Evolutionary conservation across 2,888 invertebrate genomes (phyloP), one percentile per base, ranked within the genome.

Genomic region (Isotomurus palustris): DNA sequence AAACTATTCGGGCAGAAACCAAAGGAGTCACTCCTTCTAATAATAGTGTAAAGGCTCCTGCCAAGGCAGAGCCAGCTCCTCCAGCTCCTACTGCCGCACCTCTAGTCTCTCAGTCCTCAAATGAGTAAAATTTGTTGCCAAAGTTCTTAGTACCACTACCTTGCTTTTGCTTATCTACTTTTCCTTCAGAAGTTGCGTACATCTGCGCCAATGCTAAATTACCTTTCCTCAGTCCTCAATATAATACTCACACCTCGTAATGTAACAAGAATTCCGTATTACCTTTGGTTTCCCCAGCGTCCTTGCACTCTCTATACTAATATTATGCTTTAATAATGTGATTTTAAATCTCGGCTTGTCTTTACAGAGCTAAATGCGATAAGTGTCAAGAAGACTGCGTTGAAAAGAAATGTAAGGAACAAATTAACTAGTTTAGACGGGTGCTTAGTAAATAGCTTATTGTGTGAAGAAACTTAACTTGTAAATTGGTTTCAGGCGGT

Each of bases 391-490:
- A 54, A 6, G 58, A 55, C 21, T 57, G 60, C 28, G 36, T 51
- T 21, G 54, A 51, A 27, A 56, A 50, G 22, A 54, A 57, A 44
- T 63, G 62, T 47, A 57, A 59, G 5, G 8, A 28, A 3, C 6
- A 43, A 3, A 38, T 38, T 5, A 38, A n/a, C 8, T 32, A 32
- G 8, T 32, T 32, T 32, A 10, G 8, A 32, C 8, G 8, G 8
- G 14, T 32, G 14, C 8, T 32, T 10, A 10, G 32, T 10, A 32
- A 10, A 10, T 32, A 32, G 32, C 8, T 32, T 10, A 32, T 40
- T 40, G 19, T 40, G 17, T 40, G n/a, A n/a, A n/a, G n/a, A n/a
- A n/a, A n/a, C n/a, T 17, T 40, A 6, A 40, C 17, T 40, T 40
- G 6, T 14, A n/a, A 40, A 40, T 40, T 17, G 40, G 6, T 40